These are phyloP conservation scores for Bombus confusus DNA, from an alignment of 1,140 invertebrate species.

Conservation along the genomic window DNA sequence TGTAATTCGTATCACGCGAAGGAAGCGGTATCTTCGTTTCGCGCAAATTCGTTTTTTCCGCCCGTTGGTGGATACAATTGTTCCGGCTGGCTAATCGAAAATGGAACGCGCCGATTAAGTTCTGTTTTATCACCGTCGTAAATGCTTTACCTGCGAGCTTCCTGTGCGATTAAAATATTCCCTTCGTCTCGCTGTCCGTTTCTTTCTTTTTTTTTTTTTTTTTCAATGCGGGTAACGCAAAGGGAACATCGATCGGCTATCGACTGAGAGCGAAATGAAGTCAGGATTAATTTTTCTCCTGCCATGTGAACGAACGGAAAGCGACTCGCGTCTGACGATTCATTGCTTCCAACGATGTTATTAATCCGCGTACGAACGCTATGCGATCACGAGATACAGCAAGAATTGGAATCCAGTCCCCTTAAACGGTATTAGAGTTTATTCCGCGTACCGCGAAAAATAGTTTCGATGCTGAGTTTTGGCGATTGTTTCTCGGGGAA, in stretches of 20 bases:
- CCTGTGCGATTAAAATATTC: constrained; percentile 1
- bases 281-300: constrained; percentile 12
- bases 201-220: no score
- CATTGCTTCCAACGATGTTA: neutral
- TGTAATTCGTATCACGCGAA: neutral
- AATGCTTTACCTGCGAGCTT: neutral
- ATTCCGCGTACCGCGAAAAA: neutral
- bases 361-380: neutral
- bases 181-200: neutral
- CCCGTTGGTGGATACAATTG: neutral
- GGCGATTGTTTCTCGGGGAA: neutral
- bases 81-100: neutral
- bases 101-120: constrained; percentile 13
- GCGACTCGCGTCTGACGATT: neutral
- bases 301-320: neutral
- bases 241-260: neutral
- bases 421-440: neutral
- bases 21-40: neutral
- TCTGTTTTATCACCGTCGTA: neutral
- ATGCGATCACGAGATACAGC: neutral
- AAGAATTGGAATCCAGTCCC: neutral
- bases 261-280: neutral
- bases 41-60: no score
- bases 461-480: neutral
- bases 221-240: neutral